A percentile compares a stretch with the other conserved stretches of the same genome.
These are phyloP conservation scores for Synanthedon andrenaeformis DNA, from an alignment of 2,888 invertebrate species.

Conservation along the genomic window DNA sequence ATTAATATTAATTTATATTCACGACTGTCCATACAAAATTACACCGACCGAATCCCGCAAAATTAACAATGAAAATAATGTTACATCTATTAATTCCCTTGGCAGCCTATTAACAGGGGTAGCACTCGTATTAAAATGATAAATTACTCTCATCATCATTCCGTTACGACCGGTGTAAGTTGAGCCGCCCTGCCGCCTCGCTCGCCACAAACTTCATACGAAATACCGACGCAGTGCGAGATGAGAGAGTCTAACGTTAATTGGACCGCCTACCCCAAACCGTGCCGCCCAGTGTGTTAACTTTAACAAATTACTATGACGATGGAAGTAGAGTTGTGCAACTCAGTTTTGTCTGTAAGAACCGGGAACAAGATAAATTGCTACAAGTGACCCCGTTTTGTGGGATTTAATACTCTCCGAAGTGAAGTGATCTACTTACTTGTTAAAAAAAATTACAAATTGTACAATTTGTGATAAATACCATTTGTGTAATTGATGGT, in stretches of 20 bases:
- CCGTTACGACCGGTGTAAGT: conserved; percentile 23
- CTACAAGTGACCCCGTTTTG: conserved; percentile 43
- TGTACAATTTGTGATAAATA: too few relatives aligned
- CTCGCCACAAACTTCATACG: conserved; percentile 3
- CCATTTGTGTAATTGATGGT: too few relatives aligned
- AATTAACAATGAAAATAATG: conserved; percentile 55
- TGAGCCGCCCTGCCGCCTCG: conserved; percentile 13
- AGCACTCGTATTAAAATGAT: conserved; percentile 64
- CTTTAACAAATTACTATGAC: conserved; percentile 61
- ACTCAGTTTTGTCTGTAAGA: conserved; percentile 34
- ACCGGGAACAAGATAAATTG: conserved; percentile 48
- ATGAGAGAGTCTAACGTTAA: conserved; percentile 16
- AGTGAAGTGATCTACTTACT: too few relatives aligned
- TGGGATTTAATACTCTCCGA: conserved; percentile 30
- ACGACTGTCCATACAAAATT: conserved; percentile 32
- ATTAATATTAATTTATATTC: conserved; percentile 21
- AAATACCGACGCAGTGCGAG: conserved; percentile 1
- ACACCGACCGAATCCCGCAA: conserved; percentile 10
- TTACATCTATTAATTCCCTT: conserved; percentile 60
- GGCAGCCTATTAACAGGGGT: conserved; percentile 59
- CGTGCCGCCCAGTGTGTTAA: conserved; percentile 47
- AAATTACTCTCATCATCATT: conserved; percentile 62
- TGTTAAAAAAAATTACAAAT: too few relatives aligned
- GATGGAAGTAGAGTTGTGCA: conserved; percentile 45
- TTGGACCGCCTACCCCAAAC: conserved; percentile 45